Conservation (phyloP, 2,888 invertebrate species). For the Dynastes hyllus region DNA sequence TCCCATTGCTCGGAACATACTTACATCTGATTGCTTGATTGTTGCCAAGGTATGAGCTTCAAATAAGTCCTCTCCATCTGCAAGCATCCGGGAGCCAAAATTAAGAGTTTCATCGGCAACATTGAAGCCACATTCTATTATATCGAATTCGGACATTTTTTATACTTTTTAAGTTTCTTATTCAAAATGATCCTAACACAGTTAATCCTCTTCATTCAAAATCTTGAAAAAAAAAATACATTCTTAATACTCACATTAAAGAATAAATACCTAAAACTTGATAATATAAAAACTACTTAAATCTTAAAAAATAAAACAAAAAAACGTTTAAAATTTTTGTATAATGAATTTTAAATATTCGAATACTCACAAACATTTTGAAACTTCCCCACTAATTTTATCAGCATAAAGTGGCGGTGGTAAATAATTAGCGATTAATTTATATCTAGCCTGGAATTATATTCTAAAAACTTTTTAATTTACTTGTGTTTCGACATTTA, state of each 20-base stretch:
- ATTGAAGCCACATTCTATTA: constrained; percentile 70
- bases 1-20: not conserved
- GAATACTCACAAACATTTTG: not conserved
- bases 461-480: too few relatives aligned
- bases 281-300: too few relatives aligned
- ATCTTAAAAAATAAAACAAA: not conserved
- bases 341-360: not conserved
- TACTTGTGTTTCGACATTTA: too few relatives aligned
- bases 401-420: too few relatives aligned
- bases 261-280: too few relatives aligned
- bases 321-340: not conserved
- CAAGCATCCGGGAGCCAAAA: constrained; percentile 71
- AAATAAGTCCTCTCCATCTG: constrained; percentile 70
- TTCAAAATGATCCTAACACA: not conserved
- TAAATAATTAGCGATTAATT: too few relatives aligned
- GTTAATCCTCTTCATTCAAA: too few relatives aligned
- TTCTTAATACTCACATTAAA: too few relatives aligned
- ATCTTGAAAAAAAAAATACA: too few relatives aligned
- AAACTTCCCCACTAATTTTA: too few relatives aligned
- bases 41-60: constrained; percentile 72
- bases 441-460: too few relatives aligned
- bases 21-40: constrained; percentile 57
- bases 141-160: constrained; percentile 66
- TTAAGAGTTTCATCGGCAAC: constrained; percentile 73
- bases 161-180: not conserved